These are phyloP conservation scores for Lepidurus arcticus DNA, from an alignment of 1,140 invertebrate species.

Conservation along the genomic window DNA sequence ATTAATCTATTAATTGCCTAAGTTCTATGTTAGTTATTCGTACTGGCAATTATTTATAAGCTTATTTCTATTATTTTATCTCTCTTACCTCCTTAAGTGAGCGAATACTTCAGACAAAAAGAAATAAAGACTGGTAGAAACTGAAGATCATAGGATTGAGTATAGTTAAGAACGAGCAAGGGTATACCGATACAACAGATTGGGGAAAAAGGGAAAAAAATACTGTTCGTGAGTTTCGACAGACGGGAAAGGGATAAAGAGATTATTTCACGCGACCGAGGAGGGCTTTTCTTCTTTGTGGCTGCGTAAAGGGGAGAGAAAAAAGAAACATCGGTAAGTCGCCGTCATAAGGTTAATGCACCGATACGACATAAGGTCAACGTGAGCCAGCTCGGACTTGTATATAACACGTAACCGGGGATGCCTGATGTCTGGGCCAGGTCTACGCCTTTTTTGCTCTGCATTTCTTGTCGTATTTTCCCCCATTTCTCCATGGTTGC, in stretches of 20 bases:
- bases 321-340: not conserved
- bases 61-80: no score
- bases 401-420: not conserved
- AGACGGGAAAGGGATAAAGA: not conserved
- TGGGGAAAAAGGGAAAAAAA: not conserved
- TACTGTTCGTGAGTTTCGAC: not conserved
- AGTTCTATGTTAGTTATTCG: no score
- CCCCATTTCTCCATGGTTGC: not conserved
- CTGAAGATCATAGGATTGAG: no score
- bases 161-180: no score
- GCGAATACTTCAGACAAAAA: no score
- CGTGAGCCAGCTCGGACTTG: not conserved
- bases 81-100: no score
- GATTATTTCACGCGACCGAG: conserved; percentile 10
- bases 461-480: not conserved
- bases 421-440: conserved; percentile 1
- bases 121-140: no score
- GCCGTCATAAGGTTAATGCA: conserved; percentile 15
- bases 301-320: not conserved
- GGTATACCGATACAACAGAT: no score
- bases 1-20: no score
- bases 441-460: not conserved
- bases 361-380: conserved; percentile 3
- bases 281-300: not conserved
- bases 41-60: no score